Evolutionary conservation across 2,888 invertebrate genomes (phyloP).

Genomic region (Brassicogethes aeneus): DNA sequence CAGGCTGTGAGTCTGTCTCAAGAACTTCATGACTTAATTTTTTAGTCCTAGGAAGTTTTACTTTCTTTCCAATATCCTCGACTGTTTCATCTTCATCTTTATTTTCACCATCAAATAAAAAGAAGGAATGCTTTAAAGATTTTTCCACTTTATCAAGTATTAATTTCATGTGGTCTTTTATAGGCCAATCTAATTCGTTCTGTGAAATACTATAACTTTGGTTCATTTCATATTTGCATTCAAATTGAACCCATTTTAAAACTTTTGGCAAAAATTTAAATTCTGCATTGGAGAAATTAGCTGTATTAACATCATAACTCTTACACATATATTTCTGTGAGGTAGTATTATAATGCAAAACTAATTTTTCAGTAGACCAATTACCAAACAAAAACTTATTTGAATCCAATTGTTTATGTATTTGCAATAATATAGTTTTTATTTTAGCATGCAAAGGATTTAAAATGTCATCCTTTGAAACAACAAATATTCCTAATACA

Average conservation of each 20-base stretch:
- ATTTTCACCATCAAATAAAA: slow-evolving; percentile 66
- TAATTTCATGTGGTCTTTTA: slow-evolving; percentile 61
- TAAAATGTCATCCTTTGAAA: slow-evolving; percentile 57
- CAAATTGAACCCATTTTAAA: slow-evolving; percentile 67
- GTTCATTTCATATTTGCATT: slow-evolving; percentile 69
- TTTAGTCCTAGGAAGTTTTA: slow-evolving; percentile 37
- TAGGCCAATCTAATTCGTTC: slow-evolving; percentile 51
- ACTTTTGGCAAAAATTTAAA: slow-evolving; percentile 65
- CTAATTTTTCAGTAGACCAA: slow-evolving; percentile 51
- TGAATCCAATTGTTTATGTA: slow-evolving; percentile 46
- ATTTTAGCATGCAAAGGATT: slow-evolving; percentile 50
- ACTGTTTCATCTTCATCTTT: slow-evolving; percentile 54
- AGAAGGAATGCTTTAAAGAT: slow-evolving; percentile 54
- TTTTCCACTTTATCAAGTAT: slow-evolving; percentile 44
- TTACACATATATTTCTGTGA: slow-evolving; percentile 53
- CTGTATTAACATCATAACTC: slow-evolving; percentile 50
- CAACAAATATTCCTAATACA: slow-evolving; percentile 74
- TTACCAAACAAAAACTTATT: slow-evolving; percentile 56
- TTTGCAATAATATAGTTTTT: slow-evolving; percentile 47
- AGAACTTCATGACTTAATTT: slow-evolving; percentile 40
- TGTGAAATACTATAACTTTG: slow-evolving; percentile 61
- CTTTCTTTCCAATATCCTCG: slow-evolving; percentile 55
- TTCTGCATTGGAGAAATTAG: slow-evolving; percentile 58
- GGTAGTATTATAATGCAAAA: slow-evolving; percentile 51
- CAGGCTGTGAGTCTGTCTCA: slow-evolving; percentile 39